Evolutionary conservation across 2,888 invertebrate genomes (phyloP).

Genomic region (Hydroisotoma schaefferi): DNA sequence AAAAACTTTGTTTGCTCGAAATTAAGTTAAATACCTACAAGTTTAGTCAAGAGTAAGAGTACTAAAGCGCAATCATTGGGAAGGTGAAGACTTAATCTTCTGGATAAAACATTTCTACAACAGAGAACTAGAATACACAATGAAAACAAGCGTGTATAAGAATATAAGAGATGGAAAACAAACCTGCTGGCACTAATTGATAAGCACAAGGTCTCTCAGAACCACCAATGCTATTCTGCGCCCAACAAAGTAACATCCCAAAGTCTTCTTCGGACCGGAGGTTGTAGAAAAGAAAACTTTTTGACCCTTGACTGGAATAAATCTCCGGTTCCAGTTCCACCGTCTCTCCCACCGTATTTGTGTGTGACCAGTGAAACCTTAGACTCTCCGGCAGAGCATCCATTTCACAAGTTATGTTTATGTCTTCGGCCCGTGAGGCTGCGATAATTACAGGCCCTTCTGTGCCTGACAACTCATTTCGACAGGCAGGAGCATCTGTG

Average conservation of each 20-base stretch:
- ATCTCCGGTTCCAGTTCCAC: conserved; percentile 45
- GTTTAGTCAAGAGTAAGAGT: not conserved
- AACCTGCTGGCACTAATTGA: conserved; percentile 49
- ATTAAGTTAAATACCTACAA: conserved; percentile 8
- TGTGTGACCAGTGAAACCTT: conserved; percentile 48
- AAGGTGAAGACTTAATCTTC: too few relatives aligned
- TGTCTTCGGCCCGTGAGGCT: conserved; percentile 45
- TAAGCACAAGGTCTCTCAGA: conserved; percentile 49
- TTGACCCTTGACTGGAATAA: conserved; percentile 46
- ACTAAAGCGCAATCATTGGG: too few relatives aligned
- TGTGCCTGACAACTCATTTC: conserved; percentile 48
- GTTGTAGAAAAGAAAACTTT: conserved; percentile 48
- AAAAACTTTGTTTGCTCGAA: conserved; percentile 8
- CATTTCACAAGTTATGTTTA: conserved; percentile 49
- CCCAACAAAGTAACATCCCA: conserved; percentile 49
- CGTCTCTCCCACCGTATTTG: conserved; percentile 47
- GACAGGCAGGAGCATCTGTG: conserved; percentile 49
- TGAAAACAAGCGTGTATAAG: conserved; percentile 2
- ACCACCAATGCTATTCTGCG: conserved; percentile 48
- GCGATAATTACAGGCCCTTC: conserved; percentile 48
- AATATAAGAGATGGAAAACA: conserved; percentile 19
- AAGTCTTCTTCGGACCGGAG: conserved; percentile 49
- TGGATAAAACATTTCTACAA: not conserved
- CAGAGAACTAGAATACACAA: not conserved
- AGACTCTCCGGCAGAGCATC: conserved; percentile 47